Base-by-base conservation (phyloP, 2,888 invertebrate species). In the Lottia scabra region DNA sequence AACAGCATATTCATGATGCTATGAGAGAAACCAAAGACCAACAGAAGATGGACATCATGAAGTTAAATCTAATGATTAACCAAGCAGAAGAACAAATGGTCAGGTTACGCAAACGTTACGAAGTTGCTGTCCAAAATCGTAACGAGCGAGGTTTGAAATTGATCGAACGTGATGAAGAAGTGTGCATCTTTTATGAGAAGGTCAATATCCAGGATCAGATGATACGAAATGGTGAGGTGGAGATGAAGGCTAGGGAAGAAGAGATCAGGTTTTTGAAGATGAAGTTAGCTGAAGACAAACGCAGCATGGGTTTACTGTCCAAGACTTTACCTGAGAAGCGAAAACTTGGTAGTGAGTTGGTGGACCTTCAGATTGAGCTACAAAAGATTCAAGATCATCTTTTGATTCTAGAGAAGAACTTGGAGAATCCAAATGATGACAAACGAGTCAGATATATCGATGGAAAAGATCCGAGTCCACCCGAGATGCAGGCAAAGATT, bases 171-270 rank as follows among this genome's bases (percentile, higher is more conserved):
- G 88, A 89, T 79, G 89, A 89, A 74, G 89, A 90, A 84, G 88
- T 89, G 8, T 89, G 88, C 78, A 86, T 89, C 43, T 89, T 90
- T 78, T 88, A 88, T 76, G 89, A 90, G 78, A 89, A 88, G 80
- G 85, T 87, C 30, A 89, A 89, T 74, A 87, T 88, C 65, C 89
- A 90, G 85, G 88, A 89, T 65, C 85, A 88, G 68, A 87, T 89
- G 87, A 84, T 89, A 44, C 78, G 87, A 63, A 88, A 87, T 77
- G 89, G 89, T 16, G 85, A 89, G 73, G 86, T 89, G 38, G 88
- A 89, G 77, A 78, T 89, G 38, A 85, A 86, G 68, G 83, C 85
- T 0, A 81, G 87, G 44, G 89, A 89, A 71, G 89, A 90, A 70
- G 89, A 89, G 76, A 87, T 89, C 38, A 78, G 88, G 8, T 88